Percentiles rank a stretch among this genome's conserved stretches.
Conservation (phyloP, 2,888 invertebrate genomes). For the Nomada fabriciana region DNA sequence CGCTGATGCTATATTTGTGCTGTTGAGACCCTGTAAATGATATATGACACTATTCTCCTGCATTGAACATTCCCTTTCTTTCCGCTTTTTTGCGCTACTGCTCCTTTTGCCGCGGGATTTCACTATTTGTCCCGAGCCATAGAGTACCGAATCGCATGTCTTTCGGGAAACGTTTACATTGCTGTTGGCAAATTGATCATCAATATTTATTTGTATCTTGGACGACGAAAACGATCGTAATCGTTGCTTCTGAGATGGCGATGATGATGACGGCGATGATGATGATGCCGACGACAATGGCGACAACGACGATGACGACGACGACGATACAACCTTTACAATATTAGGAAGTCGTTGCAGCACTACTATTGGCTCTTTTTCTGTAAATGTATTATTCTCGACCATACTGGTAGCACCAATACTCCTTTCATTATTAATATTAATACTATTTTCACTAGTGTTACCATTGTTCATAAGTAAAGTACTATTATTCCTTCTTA, state of each 20-base stretch:
- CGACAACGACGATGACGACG: background rate
- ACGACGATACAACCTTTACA: background rate
- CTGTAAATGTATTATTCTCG: background rate
- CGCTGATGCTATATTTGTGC: background rate
- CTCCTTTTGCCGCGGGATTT: background rate
- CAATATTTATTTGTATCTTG: background rate
- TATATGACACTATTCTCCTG: too few relatives aligned
- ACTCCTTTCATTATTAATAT: too few relatives aligned
- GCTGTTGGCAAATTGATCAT: background rate
- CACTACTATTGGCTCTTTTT: conserved; percentile 38
- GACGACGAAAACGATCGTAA: background rate
- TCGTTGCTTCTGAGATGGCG: too few relatives aligned
- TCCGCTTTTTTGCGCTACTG: background rate
- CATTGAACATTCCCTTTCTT: too few relatives aligned
- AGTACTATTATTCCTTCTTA: too few relatives aligned
- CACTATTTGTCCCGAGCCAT: background rate
- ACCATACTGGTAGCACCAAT: background rate
- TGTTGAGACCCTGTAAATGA: too few relatives aligned
- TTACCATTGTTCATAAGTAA: too few relatives aligned
- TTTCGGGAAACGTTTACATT: background rate
- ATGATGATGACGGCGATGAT: too few relatives aligned
- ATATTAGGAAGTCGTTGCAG: conserved; percentile 21
- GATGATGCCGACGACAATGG: too few relatives aligned
- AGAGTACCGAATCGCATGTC: background rate
- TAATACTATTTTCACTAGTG: too few relatives aligned